phyloP scores from a whole-genome alignment of 2,113 vertebrate genomes.

The Brachionichthys hirsutus region DNA sequence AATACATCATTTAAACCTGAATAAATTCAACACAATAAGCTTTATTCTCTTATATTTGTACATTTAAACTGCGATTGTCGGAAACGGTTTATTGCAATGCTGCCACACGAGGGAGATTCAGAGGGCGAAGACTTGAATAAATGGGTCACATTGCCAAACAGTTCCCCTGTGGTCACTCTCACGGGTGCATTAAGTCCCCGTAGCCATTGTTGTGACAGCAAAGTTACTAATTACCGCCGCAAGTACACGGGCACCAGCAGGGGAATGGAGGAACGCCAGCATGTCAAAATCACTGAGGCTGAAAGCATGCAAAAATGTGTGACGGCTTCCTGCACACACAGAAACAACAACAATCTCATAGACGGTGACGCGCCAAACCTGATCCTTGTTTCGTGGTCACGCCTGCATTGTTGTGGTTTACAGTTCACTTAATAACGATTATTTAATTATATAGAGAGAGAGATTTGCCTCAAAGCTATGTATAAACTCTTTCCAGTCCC shows the following conservation, averaged over 20 bases:
- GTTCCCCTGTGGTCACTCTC: constrained; percentile 42
- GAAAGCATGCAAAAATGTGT: constrained; percentile 8
- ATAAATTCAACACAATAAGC: constrained; percentile 27
- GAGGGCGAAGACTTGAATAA: constrained; percentile 43
- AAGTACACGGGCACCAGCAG: constrained; percentile 13
- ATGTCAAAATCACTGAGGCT: constrained; percentile 28
- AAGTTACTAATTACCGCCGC: constrained; percentile 50
- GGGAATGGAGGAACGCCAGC: constrained; percentile 18
- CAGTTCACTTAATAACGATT: background rate
- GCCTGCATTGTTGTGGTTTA: background rate
- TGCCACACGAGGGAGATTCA: constrained; percentile 17
- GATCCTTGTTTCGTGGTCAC: background rate
- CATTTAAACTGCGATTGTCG: background rate
- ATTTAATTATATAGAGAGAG: too few relatives aligned
- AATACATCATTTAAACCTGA: constrained; percentile 28
- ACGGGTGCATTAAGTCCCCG: constrained; percentile 36
- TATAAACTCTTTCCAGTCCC: background rate
- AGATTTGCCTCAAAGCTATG: background rate
- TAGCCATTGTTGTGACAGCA: constrained; percentile 41
- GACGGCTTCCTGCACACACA: constrained; percentile 10
- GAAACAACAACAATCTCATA: background rate
- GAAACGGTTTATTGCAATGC: constrained; percentile 8
- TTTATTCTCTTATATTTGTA: constrained; percentile 22
- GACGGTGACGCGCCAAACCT: background rate
- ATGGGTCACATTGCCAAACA: constrained; percentile 53